Evolutionary conservation across 1,140 invertebrate species (phyloP).

Genomic region (Vanessa tameamea): DNA sequence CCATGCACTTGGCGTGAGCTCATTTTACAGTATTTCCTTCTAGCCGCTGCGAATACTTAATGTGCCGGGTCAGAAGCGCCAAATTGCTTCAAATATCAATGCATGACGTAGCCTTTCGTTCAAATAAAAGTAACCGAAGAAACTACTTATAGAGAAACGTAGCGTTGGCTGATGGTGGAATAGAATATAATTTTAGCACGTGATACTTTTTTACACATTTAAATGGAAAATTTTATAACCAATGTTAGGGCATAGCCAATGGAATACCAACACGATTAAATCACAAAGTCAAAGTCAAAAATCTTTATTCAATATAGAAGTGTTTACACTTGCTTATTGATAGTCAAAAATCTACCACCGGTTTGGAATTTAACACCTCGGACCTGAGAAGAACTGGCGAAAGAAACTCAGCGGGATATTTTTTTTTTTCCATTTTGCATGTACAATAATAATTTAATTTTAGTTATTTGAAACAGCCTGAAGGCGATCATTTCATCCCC

Average conservation of each 20-base stretch:
- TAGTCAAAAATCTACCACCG: too few relatives aligned
- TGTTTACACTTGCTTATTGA: too few relatives aligned
- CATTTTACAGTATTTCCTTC: conserved; percentile 24
- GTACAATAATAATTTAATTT: too few relatives aligned
- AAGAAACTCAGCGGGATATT: too few relatives aligned
- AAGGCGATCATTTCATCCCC: too few relatives aligned
- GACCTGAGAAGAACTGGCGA: too few relatives aligned
- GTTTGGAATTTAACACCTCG: too few relatives aligned
- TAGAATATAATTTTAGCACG: not conserved
- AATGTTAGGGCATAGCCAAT: not conserved
- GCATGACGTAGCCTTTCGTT: not conserved
- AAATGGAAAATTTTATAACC: not conserved
- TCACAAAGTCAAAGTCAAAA: too few relatives aligned
- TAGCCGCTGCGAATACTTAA: conserved; percentile 18
- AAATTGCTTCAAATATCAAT: conserved; percentile 21
- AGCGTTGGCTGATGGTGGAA: not conserved
- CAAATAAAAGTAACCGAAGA: conserved; percentile 5
- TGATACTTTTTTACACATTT: not conserved
- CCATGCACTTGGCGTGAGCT: conserved; percentile 21
- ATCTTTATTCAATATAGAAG: too few relatives aligned
- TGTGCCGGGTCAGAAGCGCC: conserved; percentile 2
- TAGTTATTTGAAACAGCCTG: too few relatives aligned
- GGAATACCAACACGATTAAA: too few relatives aligned
- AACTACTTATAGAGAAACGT: not conserved
- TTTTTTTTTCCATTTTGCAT: too few relatives aligned